phyloP scores from a whole-genome alignment of 2,797 vertebrate species.

The Labeo calbasu region DNA sequence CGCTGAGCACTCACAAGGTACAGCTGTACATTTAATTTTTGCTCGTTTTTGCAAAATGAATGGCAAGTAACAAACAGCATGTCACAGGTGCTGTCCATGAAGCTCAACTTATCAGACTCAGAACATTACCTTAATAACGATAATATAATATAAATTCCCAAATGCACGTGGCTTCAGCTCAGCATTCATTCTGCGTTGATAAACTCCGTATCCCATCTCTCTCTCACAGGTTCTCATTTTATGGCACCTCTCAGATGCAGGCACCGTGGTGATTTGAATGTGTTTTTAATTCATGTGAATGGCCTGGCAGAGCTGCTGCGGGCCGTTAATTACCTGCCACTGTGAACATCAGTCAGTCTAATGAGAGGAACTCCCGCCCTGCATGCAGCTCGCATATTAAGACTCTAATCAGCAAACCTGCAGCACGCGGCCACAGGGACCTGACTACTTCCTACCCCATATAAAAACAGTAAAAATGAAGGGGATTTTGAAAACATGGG shows the following conservation, averaged over 20 bases:
- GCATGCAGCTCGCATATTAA: slow-evolving; percentile 37
- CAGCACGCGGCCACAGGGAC: slow-evolving; percentile 59
- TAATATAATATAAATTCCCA: neutral
- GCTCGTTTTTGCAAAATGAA: neutral
- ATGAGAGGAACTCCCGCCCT: slow-evolving; percentile 66
- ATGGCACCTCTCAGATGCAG: slow-evolving; percentile 36
- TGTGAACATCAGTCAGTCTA: slow-evolving; percentile 80
- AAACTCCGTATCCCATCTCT: slow-evolving; percentile 19
- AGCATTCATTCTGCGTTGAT: neutral
- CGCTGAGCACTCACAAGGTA: neutral
- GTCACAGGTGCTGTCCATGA: neutral
- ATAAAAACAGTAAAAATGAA: slow-evolving; percentile 25
- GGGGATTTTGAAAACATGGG: slow-evolving; percentile 12
- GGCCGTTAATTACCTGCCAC: slow-evolving; percentile 76
- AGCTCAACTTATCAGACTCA: neutral
- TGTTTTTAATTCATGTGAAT: slow-evolving; percentile 78
- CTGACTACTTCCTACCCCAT: slow-evolving; percentile 60
- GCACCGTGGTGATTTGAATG: slow-evolving; percentile 74
- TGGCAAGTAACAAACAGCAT: slow-evolving; percentile 1
- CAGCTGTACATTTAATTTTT: neutral
- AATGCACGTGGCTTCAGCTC: neutral
- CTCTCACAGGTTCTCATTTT: slow-evolving; percentile 22
- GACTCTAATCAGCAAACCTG: slow-evolving; percentile 69
- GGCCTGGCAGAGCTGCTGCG: slow-evolving; percentile 70
- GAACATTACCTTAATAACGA: neutral